Base-by-base conservation (phyloP, 2,888 invertebrate genomes). In the Carcina quercana region DNA sequence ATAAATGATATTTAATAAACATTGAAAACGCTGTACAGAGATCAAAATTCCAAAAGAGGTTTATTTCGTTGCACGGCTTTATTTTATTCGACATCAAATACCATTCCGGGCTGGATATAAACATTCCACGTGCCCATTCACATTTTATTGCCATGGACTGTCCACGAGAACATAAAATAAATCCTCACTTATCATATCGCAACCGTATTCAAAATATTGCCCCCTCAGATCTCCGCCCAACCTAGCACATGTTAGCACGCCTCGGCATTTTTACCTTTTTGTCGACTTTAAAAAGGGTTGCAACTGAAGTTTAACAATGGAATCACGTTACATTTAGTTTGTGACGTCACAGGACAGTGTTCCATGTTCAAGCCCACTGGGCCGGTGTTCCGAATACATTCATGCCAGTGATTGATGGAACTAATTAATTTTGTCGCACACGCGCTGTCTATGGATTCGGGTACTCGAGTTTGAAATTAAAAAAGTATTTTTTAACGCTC, bases 391-490 rank as follows among this genome's bases (percentile, higher is more conserved):
- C 45, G 43, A 54, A 59, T 68, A 68, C 55, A 73, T 78, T 78
- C 72, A 74, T 43, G 43, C 44, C 47, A n/a, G 53, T 79, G 82
- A 83, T 80, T 74, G 82, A 83, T 83, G 80, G 62, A 76, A 80
- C 82, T 83, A 83, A 83, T 82, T 83, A 82, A 82, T 83, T 79
- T 78, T 57, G 69, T 73, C 57, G 65, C 63, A 56, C 64, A 60
- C 63, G 59, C 63, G 63, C 66, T 61, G 50, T 44, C 37, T 60
- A 59, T 58, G 57, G 57, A 62, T 53, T 56, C 43, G 47, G 60
- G 59, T 60, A 74, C 75, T 79, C 62, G 70, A 78, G 73, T 68
- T 61, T 42, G 36, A 63, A 70, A 67, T 70, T 59, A 51, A 65
- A 66, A 70, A 56, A 56, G 52, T 56, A 57, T 47, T 45, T 38